phyloP scores from a whole-genome alignment of 2,113 vertebrate genomes.

The Nasalis larvatus region DNA sequence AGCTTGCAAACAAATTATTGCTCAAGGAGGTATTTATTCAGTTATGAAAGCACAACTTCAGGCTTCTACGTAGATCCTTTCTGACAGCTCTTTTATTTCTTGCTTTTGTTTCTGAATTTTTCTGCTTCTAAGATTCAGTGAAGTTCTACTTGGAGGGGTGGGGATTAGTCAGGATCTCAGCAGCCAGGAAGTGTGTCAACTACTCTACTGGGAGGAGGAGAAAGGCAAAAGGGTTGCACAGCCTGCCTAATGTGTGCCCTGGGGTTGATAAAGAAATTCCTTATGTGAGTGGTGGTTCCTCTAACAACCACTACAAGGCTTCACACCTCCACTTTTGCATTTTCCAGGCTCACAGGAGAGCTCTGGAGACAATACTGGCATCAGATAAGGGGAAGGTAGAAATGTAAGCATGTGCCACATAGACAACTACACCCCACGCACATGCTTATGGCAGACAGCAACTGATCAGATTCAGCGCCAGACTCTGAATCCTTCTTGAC shows the following conservation, averaged over 20 bases:
- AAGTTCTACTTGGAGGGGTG: neutral
- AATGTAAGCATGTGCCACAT: neutral
- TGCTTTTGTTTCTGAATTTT: conserved; percentile 55
- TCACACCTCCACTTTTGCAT: neutral
- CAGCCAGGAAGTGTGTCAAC: conserved; percentile 38
- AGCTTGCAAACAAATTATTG: conserved; percentile 87
- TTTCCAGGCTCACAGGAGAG: neutral
- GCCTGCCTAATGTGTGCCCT: too few species aligned
- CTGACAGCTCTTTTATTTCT: conserved; percentile 74
- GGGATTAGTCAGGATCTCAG: conserved; percentile 36
- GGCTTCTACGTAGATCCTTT: conserved; percentile 47
- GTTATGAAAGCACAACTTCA: conserved; percentile 78
- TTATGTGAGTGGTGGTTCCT: neutral
- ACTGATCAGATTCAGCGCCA: neutral
- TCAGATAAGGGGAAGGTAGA: neutral
- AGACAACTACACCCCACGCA: neutral
- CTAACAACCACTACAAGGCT: neutral
- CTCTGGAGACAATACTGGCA: neutral
- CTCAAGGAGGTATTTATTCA: conserved; percentile 85
- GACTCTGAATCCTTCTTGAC: neutral
- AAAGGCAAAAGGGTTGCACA: neutral
- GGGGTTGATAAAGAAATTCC: neutral
- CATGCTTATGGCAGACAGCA: neutral
- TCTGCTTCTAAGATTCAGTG: conserved; percentile 58
- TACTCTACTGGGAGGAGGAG: neutral